Conservation (phyloP, 1,140 invertebrate genomes). For the Pseudomyrmex dendroicus region DNA sequence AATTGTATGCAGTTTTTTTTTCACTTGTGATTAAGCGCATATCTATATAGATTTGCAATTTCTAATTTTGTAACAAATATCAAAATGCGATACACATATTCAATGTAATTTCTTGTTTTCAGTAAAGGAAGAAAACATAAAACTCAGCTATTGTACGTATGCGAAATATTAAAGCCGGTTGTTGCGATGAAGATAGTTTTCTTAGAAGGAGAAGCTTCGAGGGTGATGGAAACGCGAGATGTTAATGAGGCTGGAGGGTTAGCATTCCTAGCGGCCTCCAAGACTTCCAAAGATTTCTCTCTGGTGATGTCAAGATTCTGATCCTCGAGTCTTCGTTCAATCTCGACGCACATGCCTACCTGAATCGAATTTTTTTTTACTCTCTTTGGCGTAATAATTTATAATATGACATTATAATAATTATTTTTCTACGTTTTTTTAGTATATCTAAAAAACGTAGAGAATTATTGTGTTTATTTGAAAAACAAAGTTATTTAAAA, state of each 20-base stretch:
- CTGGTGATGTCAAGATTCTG: slow-evolving; percentile 82
- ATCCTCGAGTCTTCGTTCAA: slow-evolving; percentile 78
- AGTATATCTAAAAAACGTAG: too few relatives aligned
- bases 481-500: too few relatives aligned
- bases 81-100: neutral
- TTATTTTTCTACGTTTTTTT: too few relatives aligned
- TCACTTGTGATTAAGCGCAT: too few relatives aligned
- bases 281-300: slow-evolving; percentile 85
- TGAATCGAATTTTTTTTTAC: slow-evolving; percentile 2
- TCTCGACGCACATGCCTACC: slow-evolving; percentile 73
- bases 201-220: slow-evolving; percentile 75
- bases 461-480: too few relatives aligned
- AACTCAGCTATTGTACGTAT: neutral
- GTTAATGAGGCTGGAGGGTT: slow-evolving; percentile 85
- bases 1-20: too few relatives aligned
- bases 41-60: neutral
- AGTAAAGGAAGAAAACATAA: neutral
- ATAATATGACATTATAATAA: neutral
- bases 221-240: slow-evolving; percentile 83
- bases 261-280: slow-evolving; percentile 84
- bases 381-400: neutral
- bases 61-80: neutral
- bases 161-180: slow-evolving; percentile 61
- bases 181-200: slow-evolving; percentile 80
- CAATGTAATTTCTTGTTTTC: neutral